A percentile compares a stretch with the other conserved stretches of the same genome.
Evolutionary conservation across 2,113 vertebrate species (phyloP).

Genomic region (Corythaeola cristata): DNA sequence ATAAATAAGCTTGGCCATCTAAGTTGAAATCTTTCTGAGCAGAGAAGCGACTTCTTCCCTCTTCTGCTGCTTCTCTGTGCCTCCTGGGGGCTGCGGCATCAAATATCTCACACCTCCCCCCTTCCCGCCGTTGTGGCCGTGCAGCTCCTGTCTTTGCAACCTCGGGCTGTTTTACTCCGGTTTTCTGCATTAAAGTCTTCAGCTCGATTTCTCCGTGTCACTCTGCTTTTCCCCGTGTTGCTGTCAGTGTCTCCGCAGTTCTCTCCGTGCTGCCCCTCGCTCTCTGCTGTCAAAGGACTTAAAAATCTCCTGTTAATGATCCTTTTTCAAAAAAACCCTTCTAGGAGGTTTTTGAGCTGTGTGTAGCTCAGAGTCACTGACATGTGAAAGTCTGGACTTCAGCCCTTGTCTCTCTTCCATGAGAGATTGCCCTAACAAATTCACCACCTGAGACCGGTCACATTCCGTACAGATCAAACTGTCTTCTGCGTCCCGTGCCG

Average conservation of each 20-base stretch:
- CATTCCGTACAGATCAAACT: not conserved
- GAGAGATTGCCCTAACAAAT: not conserved
- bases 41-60: not conserved
- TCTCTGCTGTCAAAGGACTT: not conserved
- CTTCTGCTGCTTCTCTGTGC: not conserved
- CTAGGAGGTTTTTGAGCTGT: not conserved
- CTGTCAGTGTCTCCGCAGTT: not conserved
- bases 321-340: not conserved
- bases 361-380: not conserved
- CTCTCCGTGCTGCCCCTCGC: not conserved
- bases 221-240: rapidly evolving
- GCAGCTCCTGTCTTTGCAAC: not conserved
- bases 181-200: not conserved
- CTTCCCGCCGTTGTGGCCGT: not conserved
- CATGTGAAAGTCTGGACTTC: not conserved
- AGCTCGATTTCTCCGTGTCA: rapidly evolving
- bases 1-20: not conserved
- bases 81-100: not conserved
- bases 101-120: not conserved
- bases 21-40: not conserved
- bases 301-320: not conserved
- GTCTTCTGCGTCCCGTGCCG: not conserved
- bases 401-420: not conserved
- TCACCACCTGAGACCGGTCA: not conserved
- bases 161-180: not conserved